Conservation (phyloP, 2,113 vertebrate genomes). For the Anarrhichthys ocellatus region DNA sequence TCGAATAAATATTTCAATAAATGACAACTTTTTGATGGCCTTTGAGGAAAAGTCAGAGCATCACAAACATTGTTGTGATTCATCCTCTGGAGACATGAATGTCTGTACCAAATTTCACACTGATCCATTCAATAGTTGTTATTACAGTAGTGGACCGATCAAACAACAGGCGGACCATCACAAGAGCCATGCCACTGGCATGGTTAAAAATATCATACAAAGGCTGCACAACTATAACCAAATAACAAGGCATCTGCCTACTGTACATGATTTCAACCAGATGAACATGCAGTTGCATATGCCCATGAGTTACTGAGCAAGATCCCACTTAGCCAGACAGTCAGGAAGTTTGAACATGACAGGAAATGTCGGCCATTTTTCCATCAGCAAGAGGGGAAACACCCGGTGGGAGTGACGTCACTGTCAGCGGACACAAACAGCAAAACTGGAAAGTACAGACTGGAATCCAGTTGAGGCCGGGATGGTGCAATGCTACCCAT, state of each 20-base stretch:
- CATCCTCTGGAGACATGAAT: not conserved
- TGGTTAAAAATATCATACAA: not conserved
- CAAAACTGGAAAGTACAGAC: constrained; percentile 79
- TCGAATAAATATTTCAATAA: not conserved
- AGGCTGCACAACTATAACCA: not conserved
- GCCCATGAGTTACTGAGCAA: constrained; percentile 12
- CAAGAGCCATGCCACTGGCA: not conserved
- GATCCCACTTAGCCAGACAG: constrained; percentile 41
- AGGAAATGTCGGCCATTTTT: constrained; percentile 74
- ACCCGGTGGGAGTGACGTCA: constrained; percentile 82
- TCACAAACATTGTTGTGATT: not conserved
- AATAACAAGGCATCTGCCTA: not conserved
- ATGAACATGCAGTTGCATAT: constrained; percentile 8
- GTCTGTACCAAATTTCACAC: not conserved
- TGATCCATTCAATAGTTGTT: not conserved
- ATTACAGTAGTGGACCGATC: not conserved
- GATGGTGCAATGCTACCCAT: constrained; percentile 25
- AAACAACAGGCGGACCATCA: not conserved
- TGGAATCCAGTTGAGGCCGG: constrained; percentile 25
- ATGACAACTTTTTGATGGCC: not conserved
- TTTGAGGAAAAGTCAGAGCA: not conserved
- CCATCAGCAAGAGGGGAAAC: constrained; percentile 81
- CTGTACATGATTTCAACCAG: constrained; percentile 8
- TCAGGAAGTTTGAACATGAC: constrained; percentile 78
- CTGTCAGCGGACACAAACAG: constrained; percentile 76